Evolutionary conservation across 2,888 invertebrate genomes (phyloP), one percentile per base, ranked within the genome.

Genomic region (Nemoura dubitans): DNA sequence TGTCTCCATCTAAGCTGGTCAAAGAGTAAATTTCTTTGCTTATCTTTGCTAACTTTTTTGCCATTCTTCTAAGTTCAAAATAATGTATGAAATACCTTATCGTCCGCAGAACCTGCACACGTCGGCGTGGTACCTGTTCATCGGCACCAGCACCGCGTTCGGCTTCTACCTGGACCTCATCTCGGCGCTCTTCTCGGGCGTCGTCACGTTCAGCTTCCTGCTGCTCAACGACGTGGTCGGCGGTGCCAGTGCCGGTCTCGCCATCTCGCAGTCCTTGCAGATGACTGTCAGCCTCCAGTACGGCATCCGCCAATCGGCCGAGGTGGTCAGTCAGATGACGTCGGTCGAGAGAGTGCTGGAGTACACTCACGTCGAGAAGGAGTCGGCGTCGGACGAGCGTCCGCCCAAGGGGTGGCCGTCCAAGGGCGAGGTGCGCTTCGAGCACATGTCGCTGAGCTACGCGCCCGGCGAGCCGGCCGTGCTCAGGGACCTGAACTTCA

Each of bases 121-220:
- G 86, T 96, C 98, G 0, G 96, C 98, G 6, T 99, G 97, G 96
- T 98, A 95, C 90, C 93, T 97, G 89, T 98, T 98, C 91, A 95
- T 99, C 86, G 94, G 96, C 0, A 96, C 97, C 6, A 97, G 97
- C 25, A 95, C 98, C 88, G 98, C 98, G 89, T 98, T 99, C 90
- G 98, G 98, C 0, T 96, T 98, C 90, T 97, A 97, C 94, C 92
- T 99, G 89, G 99, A 99, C 91, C 93, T 97, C 89, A 94, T 98
- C 86, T 98, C 98, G 90, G 95, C 97, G 0, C 88, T 96, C 3
- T 99, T 98, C 91, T 96, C 98, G 87, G 94, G 95, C 0, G 91
- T 96, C 81, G 98, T 98, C 0, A 97, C 98, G 0, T 93, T 97
- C 89, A 96, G 96, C 90, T 97, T 98, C 91, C 94, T 98, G 86